Percentiles rank a stretch among this genome's conserved stretches.
These are phyloP conservation scores for Loxodonta africana DNA, from an alignment of 2,113 vertebrate species.

Conservation along the genomic window DNA sequence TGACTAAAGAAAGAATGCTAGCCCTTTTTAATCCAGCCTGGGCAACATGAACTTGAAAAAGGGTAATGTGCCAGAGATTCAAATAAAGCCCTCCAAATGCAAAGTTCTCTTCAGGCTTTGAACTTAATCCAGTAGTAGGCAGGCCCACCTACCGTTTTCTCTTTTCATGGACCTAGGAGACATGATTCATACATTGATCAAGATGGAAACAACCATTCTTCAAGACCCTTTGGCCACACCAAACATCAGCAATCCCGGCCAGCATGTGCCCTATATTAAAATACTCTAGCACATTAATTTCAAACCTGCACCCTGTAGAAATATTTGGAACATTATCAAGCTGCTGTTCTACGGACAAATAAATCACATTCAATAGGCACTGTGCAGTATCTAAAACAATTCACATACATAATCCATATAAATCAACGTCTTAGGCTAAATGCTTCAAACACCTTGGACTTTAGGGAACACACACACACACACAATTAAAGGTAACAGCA, in stretches of 20 bases:
- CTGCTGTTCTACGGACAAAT: slow-evolving; percentile 66
- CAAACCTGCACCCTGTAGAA: slow-evolving; percentile 73
- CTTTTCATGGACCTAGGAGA: slow-evolving; percentile 72
- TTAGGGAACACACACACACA: background rate
- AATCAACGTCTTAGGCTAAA: slow-evolving; percentile 62
- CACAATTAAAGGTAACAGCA: background rate
- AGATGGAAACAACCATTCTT: slow-evolving; percentile 77
- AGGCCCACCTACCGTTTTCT: slow-evolving; percentile 71
- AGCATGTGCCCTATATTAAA: slow-evolving; percentile 11
- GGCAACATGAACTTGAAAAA: slow-evolving; percentile 32
- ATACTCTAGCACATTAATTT: slow-evolving; percentile 73
- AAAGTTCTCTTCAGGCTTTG: slow-evolving; percentile 68
- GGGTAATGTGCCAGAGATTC: background rate
- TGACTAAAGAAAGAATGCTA: background rate
- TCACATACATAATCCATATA: slow-evolving; percentile 53
- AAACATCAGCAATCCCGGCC: slow-evolving; percentile 58
- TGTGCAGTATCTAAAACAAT: slow-evolving; percentile 62
- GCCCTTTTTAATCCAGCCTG: background rate
- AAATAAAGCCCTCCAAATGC: slow-evolving; percentile 60
- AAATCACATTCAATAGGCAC: slow-evolving; percentile 78
- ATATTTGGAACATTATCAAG: slow-evolving; percentile 69
- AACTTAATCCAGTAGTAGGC: slow-evolving; percentile 68
- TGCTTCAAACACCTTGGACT: slow-evolving; percentile 27
- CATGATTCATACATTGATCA: slow-evolving; percentile 78
- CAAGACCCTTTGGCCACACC: slow-evolving; percentile 74